Base-by-base conservation (phyloP, 2,888 invertebrate species). In the Eristalis pertinax region DNA sequence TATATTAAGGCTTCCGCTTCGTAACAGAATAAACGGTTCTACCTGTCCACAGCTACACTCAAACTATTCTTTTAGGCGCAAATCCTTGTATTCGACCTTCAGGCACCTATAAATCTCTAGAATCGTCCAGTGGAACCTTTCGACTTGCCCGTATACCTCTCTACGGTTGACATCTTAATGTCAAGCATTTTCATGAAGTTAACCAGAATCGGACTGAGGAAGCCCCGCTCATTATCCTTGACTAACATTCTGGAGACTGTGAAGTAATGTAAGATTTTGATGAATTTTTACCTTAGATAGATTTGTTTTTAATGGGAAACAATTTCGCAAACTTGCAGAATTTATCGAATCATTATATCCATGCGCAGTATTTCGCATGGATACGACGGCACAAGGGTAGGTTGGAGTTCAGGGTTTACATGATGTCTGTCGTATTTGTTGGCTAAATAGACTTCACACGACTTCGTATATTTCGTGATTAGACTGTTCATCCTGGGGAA, bases 41-140 rank as follows among this genome's bases (percentile, higher is more conserved):
- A 89, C 8, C 89, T 62, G 22, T 89, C 89, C 0, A 88, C 88
- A 1, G 87, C 26, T 0, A 87, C 72, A 10, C 81, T 32, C 0
- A 89, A n/a, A n/a, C 2, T 83, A 15, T 58, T 85, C 83, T 8
- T 65, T 78, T 1, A 74, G 8, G 8, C 35, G 62, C 0, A 75
- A 50, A n/a, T 83, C 72, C 3, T 22, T 26, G 8, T 72, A 62
- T 74, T 89, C 84, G 4, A 15, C 62, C 7, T 70, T 76, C 8
- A 89, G 76, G 15, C 89, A 89, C 11, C 89, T 89, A n/a, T n/a
- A 43, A 43, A 43, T 43, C 43, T n/a, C 43, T 43, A 43, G n/a
- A n/a, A 43, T 43, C 43, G 43, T 43, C 3, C n/a, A 43, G 4
- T 43, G 43, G n/a, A 43, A 43, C n/a, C 15, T 41, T 13, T 43